phyloP scores from a whole-genome alignment of 2,888 invertebrate species.

The Acronicta leporina region DNA sequence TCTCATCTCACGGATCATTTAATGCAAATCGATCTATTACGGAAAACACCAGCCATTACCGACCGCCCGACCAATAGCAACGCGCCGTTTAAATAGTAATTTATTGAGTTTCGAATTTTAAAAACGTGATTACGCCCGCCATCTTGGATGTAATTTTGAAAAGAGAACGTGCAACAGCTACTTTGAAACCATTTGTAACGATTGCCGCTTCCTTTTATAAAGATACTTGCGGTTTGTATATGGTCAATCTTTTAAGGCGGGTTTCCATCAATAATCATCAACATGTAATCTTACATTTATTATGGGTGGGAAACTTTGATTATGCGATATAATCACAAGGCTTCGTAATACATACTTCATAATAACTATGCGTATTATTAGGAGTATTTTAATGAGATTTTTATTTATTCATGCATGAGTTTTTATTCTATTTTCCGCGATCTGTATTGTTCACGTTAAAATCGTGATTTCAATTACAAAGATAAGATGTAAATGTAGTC shows the following conservation, averaged over 20 bases:
- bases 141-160: constrained; percentile 82
- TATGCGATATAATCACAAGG: constrained; percentile 62
- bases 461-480: constrained; percentile 83
- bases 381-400: constrained; percentile 71
- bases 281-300: constrained; percentile 75
- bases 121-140: constrained; percentile 77
- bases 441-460: constrained; percentile 66
- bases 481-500: constrained; percentile 72
- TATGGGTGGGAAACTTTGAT: constrained; percentile 71
- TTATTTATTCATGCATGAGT: constrained; percentile 82
- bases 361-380: constrained; percentile 55
- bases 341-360: constrained; percentile 60
- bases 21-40: constrained; percentile 87
- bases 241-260: constrained; percentile 61
- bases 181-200: constrained; percentile 66
- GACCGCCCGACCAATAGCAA: constrained; percentile 74
- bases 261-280: constrained; percentile 60
- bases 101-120: constrained; percentile 84
- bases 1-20: constrained; percentile 86
- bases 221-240: constrained; percentile 62
- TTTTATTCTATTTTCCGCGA: constrained; percentile 65
- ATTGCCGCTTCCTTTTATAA: constrained; percentile 72
- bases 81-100: constrained; percentile 78
- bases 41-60: constrained; percentile 76
- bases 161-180: constrained; percentile 76